These are phyloP conservation scores for Ceratosolen fusciceps DNA, from an alignment of 1,140 invertebrate species.

Conservation along the genomic window DNA sequence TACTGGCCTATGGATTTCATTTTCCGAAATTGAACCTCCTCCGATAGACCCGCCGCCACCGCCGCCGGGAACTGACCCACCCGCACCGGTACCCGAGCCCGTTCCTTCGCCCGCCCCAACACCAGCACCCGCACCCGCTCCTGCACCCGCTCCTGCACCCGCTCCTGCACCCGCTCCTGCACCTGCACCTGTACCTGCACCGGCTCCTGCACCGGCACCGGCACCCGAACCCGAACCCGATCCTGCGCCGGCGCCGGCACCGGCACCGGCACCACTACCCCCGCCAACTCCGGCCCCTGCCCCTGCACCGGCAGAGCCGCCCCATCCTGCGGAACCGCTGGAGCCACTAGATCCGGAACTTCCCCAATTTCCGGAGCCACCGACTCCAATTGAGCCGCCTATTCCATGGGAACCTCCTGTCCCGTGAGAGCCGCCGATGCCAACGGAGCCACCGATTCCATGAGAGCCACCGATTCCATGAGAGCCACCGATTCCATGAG, in stretches of 20 bases:
- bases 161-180: not conserved
- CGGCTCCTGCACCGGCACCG: too few relatives aligned
- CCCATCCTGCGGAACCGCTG: not conserved
- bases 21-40: constrained; percentile 21
- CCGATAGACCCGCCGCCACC: not conserved
- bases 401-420: not conserved
- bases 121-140: too few relatives aligned
- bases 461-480: not conserved
- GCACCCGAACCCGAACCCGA: not conserved
- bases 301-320: not conserved
- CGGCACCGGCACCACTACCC: not conserved
- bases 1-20: constrained; percentile 42
- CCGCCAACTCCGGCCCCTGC: not conserved
- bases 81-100: not conserved
- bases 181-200: not conserved
- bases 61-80: not conserved
- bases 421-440: constrained; percentile 3
- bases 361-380: not conserved
- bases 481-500: not conserved
- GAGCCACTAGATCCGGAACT: not conserved
- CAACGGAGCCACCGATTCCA: constrained; percentile 5
- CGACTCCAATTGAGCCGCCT: not conserved
- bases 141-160: too few relatives aligned
- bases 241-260: not conserved
- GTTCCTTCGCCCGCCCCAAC: not conserved